Conservation (phyloP, 2,888 invertebrate genomes). For the Buathra laborator region DNA sequence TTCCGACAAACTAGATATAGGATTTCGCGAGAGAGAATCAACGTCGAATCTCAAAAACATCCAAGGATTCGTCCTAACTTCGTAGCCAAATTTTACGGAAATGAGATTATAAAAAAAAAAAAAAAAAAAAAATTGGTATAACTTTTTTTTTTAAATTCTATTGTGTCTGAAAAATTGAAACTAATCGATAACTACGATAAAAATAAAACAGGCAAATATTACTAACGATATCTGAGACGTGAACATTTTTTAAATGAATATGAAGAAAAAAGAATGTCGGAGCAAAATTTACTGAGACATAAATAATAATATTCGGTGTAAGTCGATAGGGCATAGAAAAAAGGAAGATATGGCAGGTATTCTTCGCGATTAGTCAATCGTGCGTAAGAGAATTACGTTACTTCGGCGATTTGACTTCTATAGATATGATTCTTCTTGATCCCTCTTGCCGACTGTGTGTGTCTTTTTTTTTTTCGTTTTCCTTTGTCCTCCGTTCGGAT, state of each 20-base stretch:
- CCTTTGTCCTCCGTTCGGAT: slow-evolving; percentile 45
- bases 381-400: slow-evolving; percentile 23
- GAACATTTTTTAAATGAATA: background rate
- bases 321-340: background rate
- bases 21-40: slow-evolving; percentile 25
- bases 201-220: background rate
- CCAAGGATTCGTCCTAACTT: background rate
- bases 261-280: background rate
- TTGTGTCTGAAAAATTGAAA: too few species aligned
- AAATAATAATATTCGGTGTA: background rate
- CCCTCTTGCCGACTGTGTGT: background rate
- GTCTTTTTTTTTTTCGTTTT: slow-evolving; percentile 17
- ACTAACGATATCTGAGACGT: background rate
- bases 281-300: background rate
- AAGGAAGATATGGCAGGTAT: slow-evolving; percentile 19
- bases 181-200: too few species aligned
- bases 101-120: background rate
- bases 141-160: too few species aligned
- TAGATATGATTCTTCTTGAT: background rate
- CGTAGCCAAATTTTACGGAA: background rate
- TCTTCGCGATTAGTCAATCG: slow-evolving; percentile 10
- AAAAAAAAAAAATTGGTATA: background rate
- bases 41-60: slow-evolving; percentile 5
- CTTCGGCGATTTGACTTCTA: slow-evolving; percentile 18
- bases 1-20: slow-evolving; percentile 44